Evolutionary conservation across 1,140 invertebrate genomes (phyloP), one percentile per base, ranked within the genome.

Genomic region (Drosophila sechellia): DNA sequence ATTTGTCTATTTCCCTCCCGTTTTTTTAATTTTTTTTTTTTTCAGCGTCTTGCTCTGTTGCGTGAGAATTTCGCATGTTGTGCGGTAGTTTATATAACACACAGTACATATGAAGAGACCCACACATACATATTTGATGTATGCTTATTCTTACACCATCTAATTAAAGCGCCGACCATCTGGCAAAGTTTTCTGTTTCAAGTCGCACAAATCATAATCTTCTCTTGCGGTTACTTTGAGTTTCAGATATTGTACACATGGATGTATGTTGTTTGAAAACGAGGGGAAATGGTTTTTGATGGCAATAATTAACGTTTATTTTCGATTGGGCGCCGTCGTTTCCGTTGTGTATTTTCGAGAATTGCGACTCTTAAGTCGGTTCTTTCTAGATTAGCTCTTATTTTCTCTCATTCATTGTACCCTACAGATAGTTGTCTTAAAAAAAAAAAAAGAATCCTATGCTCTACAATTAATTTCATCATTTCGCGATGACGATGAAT

Each of bases 21-120:
- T 12, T 15, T 42, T 42, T 42, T 39, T n/a, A n/a, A n/a, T 39
- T 39, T 39, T 13, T 39, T 39, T 39, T 17, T 43, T 45, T 31
- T 25, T 50, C 40, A 5, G 58, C 50, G 49, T 76, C 66, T 63
- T 85, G 81, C 79, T 86, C 66, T 56, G 84, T 79, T 86, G 83
- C 83, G 83, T 87, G 83, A 83, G 83, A 87, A 74, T 73, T 87
- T 86, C 70, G 70, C 83, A 86, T 83, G 57, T 76, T 87, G 73
- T 77, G 66, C 50, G 68, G 83, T 65, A 74, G 52, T 81, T 81
- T 70, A 63, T 59, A 69, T 31, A 58, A 49, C 34, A 42, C 35
- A 17, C 48, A 73, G 48, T 27, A 78, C 48, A 56, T 25, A 55
- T 17, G 39, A 5, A 42, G 10, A 58, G 22, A 42, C 35, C 60